A percentile compares a stretch with the other conserved stretches of the same genome.
These are phyloP conservation scores for Scytalopus superciliaris DNA, from an alignment of 2,113 vertebrate genomes.

Conservation along the genomic window DNA sequence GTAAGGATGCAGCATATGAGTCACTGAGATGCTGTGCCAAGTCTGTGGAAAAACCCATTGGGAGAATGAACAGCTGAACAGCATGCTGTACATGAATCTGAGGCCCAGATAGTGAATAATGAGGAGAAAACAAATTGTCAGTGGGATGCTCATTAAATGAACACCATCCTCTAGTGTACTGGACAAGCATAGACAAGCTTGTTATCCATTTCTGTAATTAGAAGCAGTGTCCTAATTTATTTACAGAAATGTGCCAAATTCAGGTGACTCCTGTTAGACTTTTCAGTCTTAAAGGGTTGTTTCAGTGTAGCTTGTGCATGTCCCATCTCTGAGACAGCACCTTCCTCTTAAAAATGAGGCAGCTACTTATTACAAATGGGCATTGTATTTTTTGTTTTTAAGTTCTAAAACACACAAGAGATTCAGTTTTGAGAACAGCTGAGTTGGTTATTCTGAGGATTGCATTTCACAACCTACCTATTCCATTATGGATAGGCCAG, in stretches of 20 bases:
- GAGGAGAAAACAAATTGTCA: conserved; percentile 56
- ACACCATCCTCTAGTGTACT: conserved; percentile 11
- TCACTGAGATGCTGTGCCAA: conserved; percentile 9
- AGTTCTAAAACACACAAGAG: not conserved
- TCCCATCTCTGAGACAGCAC: not conserved
- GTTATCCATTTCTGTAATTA: conserved; percentile 20
- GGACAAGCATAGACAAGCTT: not conserved
- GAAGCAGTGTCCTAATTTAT: not conserved
- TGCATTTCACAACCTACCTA: not conserved
- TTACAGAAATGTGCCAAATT: not conserved
- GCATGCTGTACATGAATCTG: conserved; percentile 25
- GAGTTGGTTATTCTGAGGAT: not conserved
- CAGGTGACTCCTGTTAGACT: not conserved
- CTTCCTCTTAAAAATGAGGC: not conserved
- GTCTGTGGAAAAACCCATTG: not conserved
- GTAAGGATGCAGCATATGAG: not conserved
- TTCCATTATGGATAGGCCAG: not conserved
- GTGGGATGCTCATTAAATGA: conserved; percentile 51
- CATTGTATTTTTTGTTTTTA: not conserved
- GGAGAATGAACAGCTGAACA: conserved; percentile 49
- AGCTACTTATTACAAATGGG: not conserved
- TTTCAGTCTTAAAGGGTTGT: not conserved
- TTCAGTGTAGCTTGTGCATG: not conserved
- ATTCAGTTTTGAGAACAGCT: conserved; percentile 8
- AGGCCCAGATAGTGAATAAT: conserved; percentile 33